Conservation (phyloP, 2,113 vertebrate species). For the Nycticorax nycticorax region DNA sequence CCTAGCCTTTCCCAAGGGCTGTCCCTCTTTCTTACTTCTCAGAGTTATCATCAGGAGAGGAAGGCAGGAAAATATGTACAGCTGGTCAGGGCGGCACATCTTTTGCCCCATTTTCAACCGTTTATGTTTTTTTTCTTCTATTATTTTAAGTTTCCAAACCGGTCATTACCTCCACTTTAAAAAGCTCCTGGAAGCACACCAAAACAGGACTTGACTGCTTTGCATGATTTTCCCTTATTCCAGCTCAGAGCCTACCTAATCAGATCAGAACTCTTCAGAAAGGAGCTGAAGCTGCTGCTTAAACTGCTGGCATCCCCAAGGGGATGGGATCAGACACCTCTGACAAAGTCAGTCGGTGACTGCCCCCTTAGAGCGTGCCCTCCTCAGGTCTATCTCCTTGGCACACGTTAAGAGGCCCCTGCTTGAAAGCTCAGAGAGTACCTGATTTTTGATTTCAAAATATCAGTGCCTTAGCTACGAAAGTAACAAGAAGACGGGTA, state of each 20-base stretch:
- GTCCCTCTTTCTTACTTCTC: background rate
- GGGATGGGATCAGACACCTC: background rate
- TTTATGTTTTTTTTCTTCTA: background rate
- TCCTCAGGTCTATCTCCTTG: background rate
- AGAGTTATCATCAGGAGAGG: background rate
- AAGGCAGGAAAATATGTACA: background rate
- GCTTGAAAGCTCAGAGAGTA: background rate
- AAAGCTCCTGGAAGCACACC: background rate
- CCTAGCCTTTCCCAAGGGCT: background rate
- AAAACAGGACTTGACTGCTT: background rate
- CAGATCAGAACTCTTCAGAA: background rate
- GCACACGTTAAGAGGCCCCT: background rate
- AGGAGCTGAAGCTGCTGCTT: background rate
- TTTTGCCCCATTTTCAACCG: background rate
- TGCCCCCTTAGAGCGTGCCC: background rate
- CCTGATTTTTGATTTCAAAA: background rate
- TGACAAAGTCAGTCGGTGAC: background rate
- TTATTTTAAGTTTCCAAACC: background rate
- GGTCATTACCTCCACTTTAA: background rate
- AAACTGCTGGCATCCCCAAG: fast-evolving
- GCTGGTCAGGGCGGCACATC: background rate
- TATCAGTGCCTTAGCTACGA: background rate
- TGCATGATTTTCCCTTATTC: background rate
- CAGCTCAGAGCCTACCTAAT: background rate
- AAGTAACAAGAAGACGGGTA: background rate